Percentiles rank a stretch among this genome's conserved stretches.
Conservation (phyloP, 2,113 vertebrate species). For the Hiodon tergisus region DNA sequence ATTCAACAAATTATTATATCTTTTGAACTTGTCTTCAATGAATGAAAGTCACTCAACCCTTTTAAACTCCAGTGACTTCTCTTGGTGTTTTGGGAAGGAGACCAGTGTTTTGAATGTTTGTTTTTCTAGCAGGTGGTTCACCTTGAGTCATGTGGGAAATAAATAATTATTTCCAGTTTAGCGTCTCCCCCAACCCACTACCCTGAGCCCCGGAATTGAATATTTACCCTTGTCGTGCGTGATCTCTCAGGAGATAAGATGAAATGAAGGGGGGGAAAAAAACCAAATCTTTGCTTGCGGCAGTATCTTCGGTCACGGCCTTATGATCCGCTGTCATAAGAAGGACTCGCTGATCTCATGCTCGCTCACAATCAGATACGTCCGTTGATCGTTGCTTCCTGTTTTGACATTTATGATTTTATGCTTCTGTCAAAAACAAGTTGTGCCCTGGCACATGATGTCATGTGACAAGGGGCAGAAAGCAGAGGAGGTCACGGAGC, state of each 20-base stretch:
- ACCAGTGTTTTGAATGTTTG: background rate
- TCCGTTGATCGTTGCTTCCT: background rate
- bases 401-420: slow-evolving; percentile 1
- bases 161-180: background rate
- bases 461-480: background rate
- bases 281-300: background rate
- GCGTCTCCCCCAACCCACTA: background rate
- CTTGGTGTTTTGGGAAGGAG: background rate
- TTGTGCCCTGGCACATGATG: background rate
- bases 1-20: background rate
- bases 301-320: background rate
- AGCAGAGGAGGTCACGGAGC: background rate
- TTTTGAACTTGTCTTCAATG: background rate
- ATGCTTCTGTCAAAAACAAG: background rate
- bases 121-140: background rate
- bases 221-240: background rate
- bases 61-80: background rate
- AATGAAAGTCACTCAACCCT: too few species aligned
- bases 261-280: background rate
- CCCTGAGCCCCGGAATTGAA: background rate
- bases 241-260: background rate
- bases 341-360: background rate
- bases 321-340: background rate
- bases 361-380: background rate
- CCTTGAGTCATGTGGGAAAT: background rate